A percentile compares a stretch with the other conserved stretches of the same genome.
Evolutionary conservation across 2,797 vertebrate species (phyloP).

Genomic region (Luscinia megarhynchos): DNA sequence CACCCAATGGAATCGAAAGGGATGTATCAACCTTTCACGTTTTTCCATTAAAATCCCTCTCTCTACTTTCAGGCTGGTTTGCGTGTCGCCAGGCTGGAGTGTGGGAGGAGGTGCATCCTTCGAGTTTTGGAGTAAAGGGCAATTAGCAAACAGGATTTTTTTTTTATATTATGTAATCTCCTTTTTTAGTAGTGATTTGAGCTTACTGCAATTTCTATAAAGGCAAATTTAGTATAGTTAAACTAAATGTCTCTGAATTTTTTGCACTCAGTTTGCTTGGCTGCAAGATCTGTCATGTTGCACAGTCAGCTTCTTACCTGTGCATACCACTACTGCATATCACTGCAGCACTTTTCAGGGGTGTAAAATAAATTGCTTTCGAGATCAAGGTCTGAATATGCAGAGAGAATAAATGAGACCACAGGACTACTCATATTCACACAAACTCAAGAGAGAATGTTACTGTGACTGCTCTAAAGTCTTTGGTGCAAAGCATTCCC

Average conservation of each 20-base stretch:
- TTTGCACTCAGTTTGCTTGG: background rate
- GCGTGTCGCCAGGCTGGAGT: background rate
- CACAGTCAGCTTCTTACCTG: background rate
- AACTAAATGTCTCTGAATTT: background rate
- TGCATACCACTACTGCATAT: background rate
- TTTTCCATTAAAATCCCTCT: background rate
- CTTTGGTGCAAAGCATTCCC: background rate
- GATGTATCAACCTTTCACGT: background rate
- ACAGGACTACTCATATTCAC: background rate
- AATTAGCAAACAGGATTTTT: background rate
- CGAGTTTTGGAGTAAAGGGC: background rate
- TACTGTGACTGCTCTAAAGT: background rate
- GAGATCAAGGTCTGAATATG: background rate
- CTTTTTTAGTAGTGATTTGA: background rate
- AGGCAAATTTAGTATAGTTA: background rate
- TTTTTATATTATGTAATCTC: background rate
- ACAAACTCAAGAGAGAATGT: background rate
- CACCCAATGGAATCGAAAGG: constrained; percentile 55
- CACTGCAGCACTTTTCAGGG: background rate
- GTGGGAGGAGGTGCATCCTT: background rate
- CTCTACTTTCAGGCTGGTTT: background rate
- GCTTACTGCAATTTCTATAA: background rate
- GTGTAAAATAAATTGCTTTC: background rate
- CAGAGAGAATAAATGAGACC: background rate
- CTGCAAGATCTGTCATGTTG: background rate